Conservation (phyloP, 2,888 invertebrate genomes). For the Listrodromus nycthemerus region DNA sequence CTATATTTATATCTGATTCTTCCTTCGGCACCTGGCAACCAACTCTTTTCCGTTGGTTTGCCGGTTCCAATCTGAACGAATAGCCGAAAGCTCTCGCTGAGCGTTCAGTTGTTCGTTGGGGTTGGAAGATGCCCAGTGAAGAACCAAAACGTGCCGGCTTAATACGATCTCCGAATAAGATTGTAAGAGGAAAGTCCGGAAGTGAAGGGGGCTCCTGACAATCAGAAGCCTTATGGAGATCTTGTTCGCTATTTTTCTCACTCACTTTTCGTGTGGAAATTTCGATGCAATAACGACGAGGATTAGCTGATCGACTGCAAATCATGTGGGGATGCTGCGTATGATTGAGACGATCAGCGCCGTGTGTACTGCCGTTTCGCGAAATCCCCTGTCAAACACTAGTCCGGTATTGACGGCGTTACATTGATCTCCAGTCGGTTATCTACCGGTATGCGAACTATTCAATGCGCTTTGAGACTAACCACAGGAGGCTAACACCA, state of each 20-base stretch:
- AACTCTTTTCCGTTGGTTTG: background rate
- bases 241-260: background rate
- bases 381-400: constrained; percentile 46
- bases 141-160: background rate
- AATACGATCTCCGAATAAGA: constrained; percentile 9
- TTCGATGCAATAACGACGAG: background rate
- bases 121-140: background rate
- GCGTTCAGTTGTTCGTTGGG: constrained; percentile 9
- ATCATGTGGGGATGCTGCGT: background rate
- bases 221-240: background rate
- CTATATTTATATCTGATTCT: background rate
- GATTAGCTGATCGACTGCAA: background rate
- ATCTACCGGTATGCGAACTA: constrained; percentile 21
- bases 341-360: constrained; percentile 29
- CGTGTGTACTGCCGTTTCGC: constrained; percentile 36
- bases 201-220: background rate
- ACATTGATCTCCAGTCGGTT: constrained; percentile 17
- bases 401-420: constrained; percentile 48
- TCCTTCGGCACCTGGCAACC: background rate
- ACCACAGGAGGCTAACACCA: constrained; percentile 3
- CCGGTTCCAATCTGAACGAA: too few relatives aligned
- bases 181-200: background rate
- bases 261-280: background rate
- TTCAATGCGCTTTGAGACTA: constrained; percentile 45
- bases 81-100: too few relatives aligned